A percentile compares a stretch with the other conserved stretches of the same genome.
phyloP scores from a whole-genome alignment of 2,113 vertebrate species.

The Anoura caudifer region DNA sequence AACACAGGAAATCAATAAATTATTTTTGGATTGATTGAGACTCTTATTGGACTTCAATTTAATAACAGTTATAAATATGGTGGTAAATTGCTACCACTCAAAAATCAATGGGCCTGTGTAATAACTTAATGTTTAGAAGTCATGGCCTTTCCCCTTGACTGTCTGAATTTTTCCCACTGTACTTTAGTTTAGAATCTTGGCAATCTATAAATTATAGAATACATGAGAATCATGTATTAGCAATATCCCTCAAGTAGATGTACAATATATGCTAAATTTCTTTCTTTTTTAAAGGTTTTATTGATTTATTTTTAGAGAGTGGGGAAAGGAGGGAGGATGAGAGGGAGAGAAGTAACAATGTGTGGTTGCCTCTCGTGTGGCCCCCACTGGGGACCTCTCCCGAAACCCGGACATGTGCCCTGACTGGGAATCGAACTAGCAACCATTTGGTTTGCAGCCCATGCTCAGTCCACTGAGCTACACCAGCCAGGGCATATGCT shows the following conservation, averaged over 20 bases:
- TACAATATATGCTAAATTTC: neutral
- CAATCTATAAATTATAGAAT: neutral
- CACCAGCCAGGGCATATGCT: no score
- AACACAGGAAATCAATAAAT: constrained; percentile 12
- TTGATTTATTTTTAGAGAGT: no score
- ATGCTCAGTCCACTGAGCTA: no score
- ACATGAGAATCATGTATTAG: no score
- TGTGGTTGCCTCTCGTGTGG: no score
- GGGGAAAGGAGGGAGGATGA: no score
- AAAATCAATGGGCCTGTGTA: constrained; percentile 23
- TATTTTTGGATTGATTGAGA: neutral
- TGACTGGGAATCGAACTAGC: no score
- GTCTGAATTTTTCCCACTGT: neutral
- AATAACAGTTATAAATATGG: constrained; percentile 15
- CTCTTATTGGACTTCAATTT: neutral
- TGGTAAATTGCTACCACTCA: neutral
- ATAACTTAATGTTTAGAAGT: constrained; percentile 19
- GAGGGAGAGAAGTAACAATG: no score
- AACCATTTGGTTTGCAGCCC: no score
- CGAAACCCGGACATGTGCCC: no score
- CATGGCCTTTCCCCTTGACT: neutral
- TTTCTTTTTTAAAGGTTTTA: no score
- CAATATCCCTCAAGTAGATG: neutral
- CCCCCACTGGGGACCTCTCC: no score
- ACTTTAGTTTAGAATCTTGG: neutral